Conservation (phyloP, 1,140 invertebrate species). For the Formica selysi region DNA sequence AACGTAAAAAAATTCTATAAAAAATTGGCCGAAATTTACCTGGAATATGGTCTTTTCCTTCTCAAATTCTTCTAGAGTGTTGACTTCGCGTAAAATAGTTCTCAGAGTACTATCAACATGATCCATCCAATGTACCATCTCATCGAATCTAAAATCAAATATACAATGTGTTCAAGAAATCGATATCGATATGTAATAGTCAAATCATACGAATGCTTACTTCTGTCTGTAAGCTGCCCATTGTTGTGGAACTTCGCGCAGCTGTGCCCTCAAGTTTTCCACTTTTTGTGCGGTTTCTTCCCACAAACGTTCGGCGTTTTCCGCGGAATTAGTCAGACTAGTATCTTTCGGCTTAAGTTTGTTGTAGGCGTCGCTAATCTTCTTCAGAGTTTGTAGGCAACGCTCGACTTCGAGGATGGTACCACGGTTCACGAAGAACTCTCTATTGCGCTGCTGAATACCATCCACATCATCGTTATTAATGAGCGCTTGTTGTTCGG, state of each 20-base stretch:
- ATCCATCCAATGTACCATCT: slow-evolving; percentile 97
- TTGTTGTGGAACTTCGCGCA: slow-evolving; percentile 95
- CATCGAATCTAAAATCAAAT: slow-evolving; percentile 88
- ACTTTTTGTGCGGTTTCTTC: slow-evolving; percentile 90
- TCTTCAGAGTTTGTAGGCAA: slow-evolving; percentile 92
- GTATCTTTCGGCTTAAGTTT: slow-evolving; percentile 89
- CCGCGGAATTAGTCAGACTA: slow-evolving; percentile 88
- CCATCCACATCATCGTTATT: slow-evolving; percentile 93
- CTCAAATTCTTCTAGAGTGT: slow-evolving; percentile 95
- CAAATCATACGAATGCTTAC: slow-evolving; percentile 82
- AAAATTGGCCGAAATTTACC: slow-evolving; percentile 87
- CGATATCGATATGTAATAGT: neutral
- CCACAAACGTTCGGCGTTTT: slow-evolving; percentile 92
- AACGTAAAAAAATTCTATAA: neutral
- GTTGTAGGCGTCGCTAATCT: slow-evolving; percentile 89
- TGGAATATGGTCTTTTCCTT: slow-evolving; percentile 95
- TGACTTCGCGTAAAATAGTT: slow-evolving; percentile 93
- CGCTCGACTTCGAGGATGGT: slow-evolving; percentile 91
- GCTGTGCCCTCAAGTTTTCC: slow-evolving; percentile 90
- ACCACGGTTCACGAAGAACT: slow-evolving; percentile 91
- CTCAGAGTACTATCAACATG: slow-evolving; percentile 93
- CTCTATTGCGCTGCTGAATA: slow-evolving; percentile 92
- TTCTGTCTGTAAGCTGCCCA: slow-evolving; percentile 95
- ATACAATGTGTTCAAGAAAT: neutral
- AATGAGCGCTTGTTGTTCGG: slow-evolving; percentile 94